Evolutionary conservation across 2,888 invertebrate species (phyloP), one percentile per base, ranked within the genome.

Genomic region (Labia minor): DNA sequence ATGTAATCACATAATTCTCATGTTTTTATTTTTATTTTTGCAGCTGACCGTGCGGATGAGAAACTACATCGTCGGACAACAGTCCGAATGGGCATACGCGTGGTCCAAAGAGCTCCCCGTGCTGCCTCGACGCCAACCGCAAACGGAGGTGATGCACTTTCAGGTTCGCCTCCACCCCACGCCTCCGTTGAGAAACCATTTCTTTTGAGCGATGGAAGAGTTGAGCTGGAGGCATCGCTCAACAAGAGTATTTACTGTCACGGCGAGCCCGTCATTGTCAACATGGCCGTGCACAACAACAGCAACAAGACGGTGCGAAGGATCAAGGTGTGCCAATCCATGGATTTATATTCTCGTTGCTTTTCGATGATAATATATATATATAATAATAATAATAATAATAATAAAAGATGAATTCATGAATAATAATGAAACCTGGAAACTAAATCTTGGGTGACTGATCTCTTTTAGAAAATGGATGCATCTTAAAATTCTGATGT

Each of bases 1-100:
- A n/a, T n/a, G n/a, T n/a, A n/a, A n/a, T n/a, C n/a, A n/a, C n/a
- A n/a, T n/a, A n/a, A n/a, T n/a, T n/a, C n/a, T n/a, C 26, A 6
- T 26, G 26, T 26, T 26, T 66, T 65, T 69, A 64, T 62, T 67
- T 69, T 69, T 71, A 69, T 77, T 78, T 21, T 77, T n/a, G n/a
- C n/a, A 92, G 92, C 90, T n/a, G 90, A 92, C 70, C 82, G 87
- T 71, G 85, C 87, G 0, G 92, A 92, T 72, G 92, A 92, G 74
- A 90, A 90, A 77, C 82, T 90, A 62, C 88, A 90, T 68, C 83
- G 89, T 19, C 85, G 90, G 66, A 87, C 87, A 70, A 87, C 87
- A 0, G 90, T 93, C 18, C 85, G 89, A 68, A 92, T 93, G 90
- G 90, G 91, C 26, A 89, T 93, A 68, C 81, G 92, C 4, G 90